Percentiles rank a stretch among this genome's conserved stretches.
phyloP scores from a whole-genome alignment of 2,888 invertebrate genomes.

The Caenorhabditis sp. region DNA sequence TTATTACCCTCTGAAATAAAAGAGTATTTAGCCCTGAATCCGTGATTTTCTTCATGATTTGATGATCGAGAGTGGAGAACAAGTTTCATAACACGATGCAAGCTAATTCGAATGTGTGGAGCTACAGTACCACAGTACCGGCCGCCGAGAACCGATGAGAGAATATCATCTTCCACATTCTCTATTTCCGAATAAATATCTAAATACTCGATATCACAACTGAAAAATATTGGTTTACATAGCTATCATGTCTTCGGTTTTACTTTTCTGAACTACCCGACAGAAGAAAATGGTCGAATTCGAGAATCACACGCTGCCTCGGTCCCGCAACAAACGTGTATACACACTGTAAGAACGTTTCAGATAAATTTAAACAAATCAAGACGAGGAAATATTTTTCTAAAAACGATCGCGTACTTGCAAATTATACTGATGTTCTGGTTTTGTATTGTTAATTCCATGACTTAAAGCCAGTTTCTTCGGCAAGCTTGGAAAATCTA shows the following conservation, averaged over 20 bases:
- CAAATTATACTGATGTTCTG: conserved; percentile 53
- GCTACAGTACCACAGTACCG: conserved; percentile 81
- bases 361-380: background rate
- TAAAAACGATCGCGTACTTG: conserved; percentile 52
- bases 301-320: conserved; percentile 80
- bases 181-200: conserved; percentile 81
- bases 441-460: conserved; percentile 30
- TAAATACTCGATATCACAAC: conserved; percentile 81
- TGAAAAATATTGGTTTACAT: conserved; percentile 68
- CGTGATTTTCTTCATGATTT: conserved; percentile 72
- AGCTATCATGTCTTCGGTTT: conserved; percentile 3
- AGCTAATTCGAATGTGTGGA: conserved; percentile 79
- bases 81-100: conserved; percentile 80
- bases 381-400: background rate
- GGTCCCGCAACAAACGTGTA: conserved; percentile 81
- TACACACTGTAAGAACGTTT: conserved; percentile 77
- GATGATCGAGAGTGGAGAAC: conserved; percentile 80
- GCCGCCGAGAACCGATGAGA: conserved; percentile 79
- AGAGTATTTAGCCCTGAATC: conserved; percentile 80
- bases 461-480: conserved; percentile 47
- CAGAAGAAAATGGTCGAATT: conserved; percentile 80
- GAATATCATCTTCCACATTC: conserved; percentile 78
- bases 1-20: conserved; percentile 80
- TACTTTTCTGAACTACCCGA: conserved; percentile 81
- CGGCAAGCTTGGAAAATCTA: conserved; percentile 74